phyloP scores from a whole-genome alignment of 2,888 invertebrate genomes.

The Sphaerophoria taeniata region DNA sequence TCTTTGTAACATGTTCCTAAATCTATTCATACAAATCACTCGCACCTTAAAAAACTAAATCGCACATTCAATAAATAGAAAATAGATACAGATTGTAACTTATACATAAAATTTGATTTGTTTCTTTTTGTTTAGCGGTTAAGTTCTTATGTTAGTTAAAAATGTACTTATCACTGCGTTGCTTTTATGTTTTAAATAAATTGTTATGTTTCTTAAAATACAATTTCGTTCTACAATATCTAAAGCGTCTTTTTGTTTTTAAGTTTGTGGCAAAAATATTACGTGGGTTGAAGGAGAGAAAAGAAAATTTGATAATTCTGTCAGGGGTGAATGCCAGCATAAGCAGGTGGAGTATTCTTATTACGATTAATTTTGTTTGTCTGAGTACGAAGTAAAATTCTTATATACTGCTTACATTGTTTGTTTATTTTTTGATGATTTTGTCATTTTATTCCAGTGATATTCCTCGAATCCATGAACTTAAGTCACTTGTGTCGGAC shows the following conservation, averaged over 20 bases:
- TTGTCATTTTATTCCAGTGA: slow-evolving; percentile 85
- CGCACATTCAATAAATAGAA: slow-evolving; percentile 45
- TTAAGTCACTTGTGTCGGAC: slow-evolving; percentile 91
- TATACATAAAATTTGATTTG: slow-evolving; percentile 40
- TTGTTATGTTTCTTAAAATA: slow-evolving; percentile 11
- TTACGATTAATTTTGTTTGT: neutral
- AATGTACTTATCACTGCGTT: slow-evolving; percentile 72
- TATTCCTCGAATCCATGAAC: slow-evolving; percentile 95
- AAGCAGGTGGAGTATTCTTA: slow-evolving; percentile 42
- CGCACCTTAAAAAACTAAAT: slow-evolving; percentile 40
- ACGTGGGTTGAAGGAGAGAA: neutral
- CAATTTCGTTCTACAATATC: slow-evolving; percentile 42
- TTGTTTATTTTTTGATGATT: slow-evolving; percentile 26
- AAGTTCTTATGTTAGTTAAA: slow-evolving; percentile 56
- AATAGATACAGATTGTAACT: slow-evolving; percentile 47
- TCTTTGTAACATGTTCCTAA: slow-evolving; percentile 21
- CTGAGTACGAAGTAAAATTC: slow-evolving; percentile 37
- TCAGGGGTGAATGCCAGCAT: slow-evolving; percentile 11
- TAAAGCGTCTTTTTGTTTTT: slow-evolving; percentile 51
- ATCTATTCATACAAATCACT: slow-evolving; percentile 43
- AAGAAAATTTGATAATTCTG: neutral
- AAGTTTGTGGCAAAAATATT: slow-evolving; percentile 22
- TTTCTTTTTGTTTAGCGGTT: slow-evolving; percentile 26
- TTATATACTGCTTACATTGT: slow-evolving; percentile 49
- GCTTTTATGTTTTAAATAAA: slow-evolving; percentile 56